These are phyloP conservation scores for Hemibagrus wyckioides DNA, from an alignment of 2,113 vertebrate species.

Conservation along the genomic window DNA sequence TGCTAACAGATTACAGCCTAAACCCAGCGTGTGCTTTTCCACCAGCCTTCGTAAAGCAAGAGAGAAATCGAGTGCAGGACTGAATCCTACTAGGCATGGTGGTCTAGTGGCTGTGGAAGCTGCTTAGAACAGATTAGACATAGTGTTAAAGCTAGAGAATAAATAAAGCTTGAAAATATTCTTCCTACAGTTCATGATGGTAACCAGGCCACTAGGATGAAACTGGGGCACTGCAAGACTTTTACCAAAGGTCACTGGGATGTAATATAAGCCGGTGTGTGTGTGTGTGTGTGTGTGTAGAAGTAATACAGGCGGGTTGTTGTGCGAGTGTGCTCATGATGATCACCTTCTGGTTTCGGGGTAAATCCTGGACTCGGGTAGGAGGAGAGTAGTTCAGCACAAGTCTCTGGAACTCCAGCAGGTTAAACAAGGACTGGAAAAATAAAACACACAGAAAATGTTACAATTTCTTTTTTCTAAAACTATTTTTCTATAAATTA, in stretches of 20 bases:
- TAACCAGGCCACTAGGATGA: neutral
- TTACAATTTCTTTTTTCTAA: neutral
- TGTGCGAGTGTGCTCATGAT: neutral
- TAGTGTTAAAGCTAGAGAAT: slow-evolving; percentile 6
- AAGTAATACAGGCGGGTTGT: neutral
- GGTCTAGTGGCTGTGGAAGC: slow-evolving; percentile 38
- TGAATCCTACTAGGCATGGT: slow-evolving; percentile 41
- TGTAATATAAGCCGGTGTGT: neutral
- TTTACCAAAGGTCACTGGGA: slow-evolving; percentile 17
- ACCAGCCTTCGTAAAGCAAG: slow-evolving; percentile 32
- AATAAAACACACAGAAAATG: slow-evolving; percentile 2
- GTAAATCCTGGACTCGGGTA: slow-evolving; percentile 86
- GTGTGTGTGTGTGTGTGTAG: neutral
- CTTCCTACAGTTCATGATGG: slow-evolving; percentile 1
- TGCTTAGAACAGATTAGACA: slow-evolving; percentile 49
- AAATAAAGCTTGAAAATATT: slow-evolving; percentile 1
- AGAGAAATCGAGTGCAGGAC: slow-evolving; percentile 44
- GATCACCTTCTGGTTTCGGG: slow-evolving; percentile 94
- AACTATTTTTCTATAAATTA: too few relatives aligned
- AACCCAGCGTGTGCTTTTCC: slow-evolving; percentile 31
- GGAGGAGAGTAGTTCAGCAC: slow-evolving; percentile 94
- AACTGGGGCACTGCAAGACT: neutral
- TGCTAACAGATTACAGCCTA: slow-evolving; percentile 47
- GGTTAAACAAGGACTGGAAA: slow-evolving; percentile 73
- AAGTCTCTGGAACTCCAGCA: slow-evolving; percentile 95